Evolutionary conservation across 2,113 vertebrate genomes (phyloP).

Genomic region (Chunga burmeisteri): DNA sequence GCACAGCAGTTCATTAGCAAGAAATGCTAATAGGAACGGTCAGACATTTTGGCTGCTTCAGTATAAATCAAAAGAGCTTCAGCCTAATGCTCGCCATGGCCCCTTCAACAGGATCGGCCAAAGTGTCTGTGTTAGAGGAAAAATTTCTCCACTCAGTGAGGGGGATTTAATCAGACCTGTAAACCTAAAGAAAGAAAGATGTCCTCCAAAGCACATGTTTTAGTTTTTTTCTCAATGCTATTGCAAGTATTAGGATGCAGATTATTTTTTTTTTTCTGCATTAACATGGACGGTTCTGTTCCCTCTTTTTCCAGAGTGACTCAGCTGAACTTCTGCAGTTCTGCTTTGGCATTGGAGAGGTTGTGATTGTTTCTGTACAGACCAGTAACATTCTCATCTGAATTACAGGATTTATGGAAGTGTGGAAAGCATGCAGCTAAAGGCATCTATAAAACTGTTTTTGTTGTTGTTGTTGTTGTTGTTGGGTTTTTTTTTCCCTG

Average conservation of each 20-base stretch:
- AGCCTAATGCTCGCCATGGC: background rate
- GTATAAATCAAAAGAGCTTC: background rate
- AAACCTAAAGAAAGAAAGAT: background rate
- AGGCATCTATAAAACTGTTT: background rate
- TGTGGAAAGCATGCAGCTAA: background rate
- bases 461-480: background rate
- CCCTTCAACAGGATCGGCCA: background rate
- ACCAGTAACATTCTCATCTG: background rate
- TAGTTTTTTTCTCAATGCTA: background rate
- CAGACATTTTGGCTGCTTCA: background rate
- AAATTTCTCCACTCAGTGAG: background rate
- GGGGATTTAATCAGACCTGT: background rate
- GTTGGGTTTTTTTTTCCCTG: background rate
- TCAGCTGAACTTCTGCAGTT: background rate
- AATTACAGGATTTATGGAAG: background rate
- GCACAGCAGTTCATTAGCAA: background rate
- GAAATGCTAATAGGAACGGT: background rate
- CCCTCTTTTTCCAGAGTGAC: background rate
- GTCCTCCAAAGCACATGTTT: background rate
- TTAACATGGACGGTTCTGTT: background rate
- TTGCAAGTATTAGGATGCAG: background rate
- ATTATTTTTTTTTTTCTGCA: background rate
- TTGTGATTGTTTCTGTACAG: background rate
- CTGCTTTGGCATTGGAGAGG: accelerated
- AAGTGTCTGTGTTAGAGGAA: background rate